Evolutionary conservation across 2,113 vertebrate genomes (phyloP), one percentile per base, ranked within the genome.

Genomic region (Pyrgilauda ruficollis): DNA sequence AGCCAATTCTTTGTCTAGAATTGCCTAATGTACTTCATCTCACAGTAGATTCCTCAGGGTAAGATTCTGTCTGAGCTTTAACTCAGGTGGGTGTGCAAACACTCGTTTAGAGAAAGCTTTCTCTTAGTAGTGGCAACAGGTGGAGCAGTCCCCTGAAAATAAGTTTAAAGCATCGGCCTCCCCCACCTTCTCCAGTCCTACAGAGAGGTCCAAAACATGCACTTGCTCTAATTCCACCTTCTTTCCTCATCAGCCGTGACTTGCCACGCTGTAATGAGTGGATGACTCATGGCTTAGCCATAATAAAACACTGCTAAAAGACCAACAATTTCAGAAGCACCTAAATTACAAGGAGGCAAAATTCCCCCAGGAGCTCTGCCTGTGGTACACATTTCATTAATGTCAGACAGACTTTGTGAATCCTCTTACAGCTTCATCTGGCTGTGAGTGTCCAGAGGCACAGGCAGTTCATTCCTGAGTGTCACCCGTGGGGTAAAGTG

Each of bases 401-500:
- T 39, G 58, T 37, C 33, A 72, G 47, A 11, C 26, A 46, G 56
- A 35, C 24, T n/a, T 67, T 64, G 27, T 59, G 70, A 59, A 43
- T 67, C 26, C n/a, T 49, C 43, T 46, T 19, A 30, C 7, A 74
- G 52, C n/a, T 30, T 79, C 12, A 16, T 2, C 4, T 22, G 43
- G 12, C 39, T 50, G 30, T 16, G 26, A 52, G 52, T 11, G 31
- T 35, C 47, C 70, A 22, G 52, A 41, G 22, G n/a, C 53, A 52
- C 23, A 13, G 58, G 44, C 12, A 31, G 22, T 3, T 84, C 43
- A 15, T n/a, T 53, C 26, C 66, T 56, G 26, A 18, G 1, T 1
- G 7, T 11, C 28, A 27, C 33, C 72, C 15, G 0, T 2, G 41
- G 62, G 24, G 28, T 20, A 41, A 1, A 0, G 2, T 41, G 56